phyloP scores from a whole-genome alignment of 2,888 invertebrate genomes.

The Cetonia aurata region DNA sequence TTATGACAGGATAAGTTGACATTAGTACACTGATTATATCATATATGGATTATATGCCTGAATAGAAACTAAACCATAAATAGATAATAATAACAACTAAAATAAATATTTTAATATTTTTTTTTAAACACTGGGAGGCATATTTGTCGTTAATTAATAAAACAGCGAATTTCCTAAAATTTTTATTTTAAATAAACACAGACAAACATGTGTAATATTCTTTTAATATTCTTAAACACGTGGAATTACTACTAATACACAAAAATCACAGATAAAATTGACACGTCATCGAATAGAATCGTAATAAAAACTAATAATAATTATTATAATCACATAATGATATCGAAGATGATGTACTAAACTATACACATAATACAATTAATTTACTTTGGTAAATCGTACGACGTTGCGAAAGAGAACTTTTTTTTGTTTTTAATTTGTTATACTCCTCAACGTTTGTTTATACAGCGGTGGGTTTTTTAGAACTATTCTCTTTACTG shows the following conservation, averaged over 20 bases:
- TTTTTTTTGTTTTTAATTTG: not conserved
- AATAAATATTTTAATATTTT: too few relatives aligned
- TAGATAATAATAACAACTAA: too few relatives aligned
- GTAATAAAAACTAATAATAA: not conserved
- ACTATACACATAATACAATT: not conserved
- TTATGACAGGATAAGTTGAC: too few relatives aligned
- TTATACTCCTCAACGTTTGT: constrained; percentile 23
- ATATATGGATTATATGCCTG: too few relatives aligned
- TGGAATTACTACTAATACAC: not conserved
- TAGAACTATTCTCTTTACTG: constrained; percentile 57
- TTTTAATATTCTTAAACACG: not conserved
- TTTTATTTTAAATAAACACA: not conserved
- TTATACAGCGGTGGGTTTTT: constrained; percentile 59
- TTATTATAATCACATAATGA: not conserved
- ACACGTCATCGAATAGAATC: constrained; percentile 5
- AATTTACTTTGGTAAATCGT: not conserved
- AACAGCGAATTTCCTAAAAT: not conserved
- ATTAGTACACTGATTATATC: too few relatives aligned
- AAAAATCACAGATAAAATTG: constrained; percentile 37
- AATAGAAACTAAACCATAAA: too few relatives aligned
- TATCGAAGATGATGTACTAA: not conserved
- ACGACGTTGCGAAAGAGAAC: too few relatives aligned
- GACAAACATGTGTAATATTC: not conserved
- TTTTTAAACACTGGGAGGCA: too few relatives aligned
- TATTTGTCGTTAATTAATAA: too few relatives aligned